phyloP scores from a whole-genome alignment of 2,797 vertebrate genomes.

The Phaenicophaeus curvirostris region DNA sequence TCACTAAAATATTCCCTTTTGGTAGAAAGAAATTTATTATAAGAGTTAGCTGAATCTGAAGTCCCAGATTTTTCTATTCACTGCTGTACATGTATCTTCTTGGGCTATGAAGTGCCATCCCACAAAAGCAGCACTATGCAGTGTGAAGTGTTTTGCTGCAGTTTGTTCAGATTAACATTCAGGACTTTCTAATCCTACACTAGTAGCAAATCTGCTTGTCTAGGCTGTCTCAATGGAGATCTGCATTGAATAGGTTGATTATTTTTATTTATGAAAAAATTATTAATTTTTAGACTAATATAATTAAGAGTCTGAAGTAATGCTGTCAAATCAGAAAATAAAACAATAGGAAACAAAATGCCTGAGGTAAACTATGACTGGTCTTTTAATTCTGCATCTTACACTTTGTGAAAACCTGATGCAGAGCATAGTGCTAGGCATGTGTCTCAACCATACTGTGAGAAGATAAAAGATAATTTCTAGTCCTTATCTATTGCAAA shows the following conservation, averaged over 20 bases:
- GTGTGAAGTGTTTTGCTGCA: background rate
- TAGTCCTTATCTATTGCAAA: background rate
- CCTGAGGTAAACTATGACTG: background rate
- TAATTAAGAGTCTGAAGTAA: conserved; percentile 17
- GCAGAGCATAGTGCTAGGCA: background rate
- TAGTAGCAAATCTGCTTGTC: conserved; percentile 36
- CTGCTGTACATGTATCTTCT: background rate
- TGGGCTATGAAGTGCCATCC: background rate
- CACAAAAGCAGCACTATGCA: background rate
- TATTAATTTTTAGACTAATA: background rate
- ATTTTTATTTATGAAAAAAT: background rate
- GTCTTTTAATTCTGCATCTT: background rate
- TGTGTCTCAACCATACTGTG: background rate
- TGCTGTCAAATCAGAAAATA: background rate
- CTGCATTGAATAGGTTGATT: background rate
- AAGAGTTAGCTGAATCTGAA: background rate
- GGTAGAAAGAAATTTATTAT: background rate
- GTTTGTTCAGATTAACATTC: conserved; percentile 34
- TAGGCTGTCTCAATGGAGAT: background rate
- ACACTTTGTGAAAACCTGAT: background rate
- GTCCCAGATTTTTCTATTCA: conserved; percentile 4
- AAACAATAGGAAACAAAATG: background rate
- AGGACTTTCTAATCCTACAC: conserved; percentile 23
- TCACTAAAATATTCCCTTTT: background rate
- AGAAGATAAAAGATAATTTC: background rate